A percentile compares a stretch with the other conserved stretches of the same genome.
These are phyloP conservation scores for Nemotelus pantherinus DNA, from an alignment of 2,888 invertebrate genomes.

Conservation along the genomic window DNA sequence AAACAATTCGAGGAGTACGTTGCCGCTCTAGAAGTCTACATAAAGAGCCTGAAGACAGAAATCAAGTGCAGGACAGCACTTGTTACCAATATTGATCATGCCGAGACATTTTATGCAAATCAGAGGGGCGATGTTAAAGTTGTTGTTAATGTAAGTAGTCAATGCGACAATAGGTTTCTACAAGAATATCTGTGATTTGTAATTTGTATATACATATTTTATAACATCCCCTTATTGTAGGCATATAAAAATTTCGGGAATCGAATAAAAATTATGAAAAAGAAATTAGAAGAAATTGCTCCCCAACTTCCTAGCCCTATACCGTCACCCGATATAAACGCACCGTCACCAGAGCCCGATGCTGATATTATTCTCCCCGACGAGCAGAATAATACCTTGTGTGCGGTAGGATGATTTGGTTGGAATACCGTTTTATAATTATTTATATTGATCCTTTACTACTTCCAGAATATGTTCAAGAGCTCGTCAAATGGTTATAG, in stretches of 20 bases:
- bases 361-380: slow-evolving; percentile 81
- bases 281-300: slow-evolving; percentile 84
- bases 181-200: background rate
- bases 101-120: slow-evolving; percentile 86
- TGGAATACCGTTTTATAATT: background rate
- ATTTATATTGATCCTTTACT: background rate
- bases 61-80: slow-evolving; percentile 82
- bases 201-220: background rate
- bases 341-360: slow-evolving; percentile 83
- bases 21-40: slow-evolving; percentile 81
- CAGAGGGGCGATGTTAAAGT: slow-evolving; percentile 95
- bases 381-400: slow-evolving; percentile 57
- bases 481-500: slow-evolving; percentile 68
- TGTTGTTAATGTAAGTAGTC: slow-evolving; percentile 86
- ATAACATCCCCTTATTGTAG: slow-evolving; percentile 64
- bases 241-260: slow-evolving; percentile 95
- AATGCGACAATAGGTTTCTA: background rate
- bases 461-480: slow-evolving; percentile 59
- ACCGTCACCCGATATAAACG: slow-evolving; percentile 70
- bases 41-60: slow-evolving; percentile 82
- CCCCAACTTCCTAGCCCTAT: slow-evolving; percentile 75
- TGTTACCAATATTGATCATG: slow-evolving; percentile 80
- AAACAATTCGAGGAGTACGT: slow-evolving; percentile 87
- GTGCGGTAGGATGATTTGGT: slow-evolving; percentile 28
- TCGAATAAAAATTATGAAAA: slow-evolving; percentile 85